Percentiles rank a stretch among this genome's conserved stretches.
Evolutionary conservation across 2,797 vertebrate genomes (phyloP).

Genomic region (Ceryle rudis): DNA sequence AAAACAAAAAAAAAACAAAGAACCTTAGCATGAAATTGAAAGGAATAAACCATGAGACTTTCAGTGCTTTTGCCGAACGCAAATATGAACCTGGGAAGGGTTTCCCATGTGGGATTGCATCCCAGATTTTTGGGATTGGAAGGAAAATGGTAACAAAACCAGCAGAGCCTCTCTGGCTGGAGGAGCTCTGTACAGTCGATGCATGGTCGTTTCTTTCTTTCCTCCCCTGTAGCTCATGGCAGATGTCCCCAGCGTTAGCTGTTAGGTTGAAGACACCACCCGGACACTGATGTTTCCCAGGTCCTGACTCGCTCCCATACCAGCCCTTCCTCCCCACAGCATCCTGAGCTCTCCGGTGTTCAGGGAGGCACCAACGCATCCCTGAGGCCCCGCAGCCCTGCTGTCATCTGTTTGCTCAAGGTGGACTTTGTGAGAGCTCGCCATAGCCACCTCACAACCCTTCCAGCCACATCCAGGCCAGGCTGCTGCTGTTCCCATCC

Average conservation of each 20-base stretch:
- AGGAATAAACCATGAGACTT: not conserved
- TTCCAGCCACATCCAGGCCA: not conserved
- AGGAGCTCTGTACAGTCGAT: not conserved
- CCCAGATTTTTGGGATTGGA: not conserved
- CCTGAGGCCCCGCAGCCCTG: not conserved
- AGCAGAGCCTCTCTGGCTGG: not conserved
- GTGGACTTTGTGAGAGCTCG: not conserved
- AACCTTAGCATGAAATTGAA: not conserved
- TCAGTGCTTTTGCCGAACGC: not conserved
- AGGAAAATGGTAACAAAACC: not conserved
- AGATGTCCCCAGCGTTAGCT: fast-evolving
- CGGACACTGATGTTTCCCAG: not conserved
- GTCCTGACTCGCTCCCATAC: fast-evolving
- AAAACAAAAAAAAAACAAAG: not conserved
- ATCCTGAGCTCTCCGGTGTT: not conserved
- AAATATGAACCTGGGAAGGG: not conserved
- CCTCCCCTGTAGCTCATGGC: fast-evolving
- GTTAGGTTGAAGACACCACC: not conserved
- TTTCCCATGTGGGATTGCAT: not conserved
- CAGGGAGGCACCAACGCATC: fast-evolving
- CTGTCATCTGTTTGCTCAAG: not conserved
- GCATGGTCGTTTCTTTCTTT: not conserved
- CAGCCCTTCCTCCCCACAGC: not conserved
- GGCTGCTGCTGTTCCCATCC: not conserved
- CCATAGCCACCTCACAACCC: not conserved